Evolutionary conservation across 92 coral and sea anemone genomes (phyloP).

Genomic region (Meandrina meandrites): DNA sequence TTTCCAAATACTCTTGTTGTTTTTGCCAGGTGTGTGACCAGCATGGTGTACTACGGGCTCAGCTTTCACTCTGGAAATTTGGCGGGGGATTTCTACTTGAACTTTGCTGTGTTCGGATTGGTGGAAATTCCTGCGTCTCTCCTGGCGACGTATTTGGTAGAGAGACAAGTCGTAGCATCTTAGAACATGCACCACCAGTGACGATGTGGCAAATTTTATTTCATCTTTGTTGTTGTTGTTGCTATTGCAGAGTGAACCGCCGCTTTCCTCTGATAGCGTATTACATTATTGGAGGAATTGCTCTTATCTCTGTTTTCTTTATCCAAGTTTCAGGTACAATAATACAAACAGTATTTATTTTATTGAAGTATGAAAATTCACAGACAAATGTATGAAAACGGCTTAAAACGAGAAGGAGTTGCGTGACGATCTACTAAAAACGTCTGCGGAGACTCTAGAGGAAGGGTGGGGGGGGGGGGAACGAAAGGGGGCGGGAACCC

Average conservation of each 20-base stretch:
- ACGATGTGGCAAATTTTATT: background rate
- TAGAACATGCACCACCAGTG: background rate
- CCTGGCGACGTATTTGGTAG: conserved; percentile 81
- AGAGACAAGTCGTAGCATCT: conserved; percentile 56
- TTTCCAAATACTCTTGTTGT: background rate
- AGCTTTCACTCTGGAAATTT: conserved; percentile 93
- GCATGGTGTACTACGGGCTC: conserved; percentile 94
- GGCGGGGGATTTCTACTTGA: conserved; percentile 90
- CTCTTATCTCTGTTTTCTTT: conserved; percentile 80
- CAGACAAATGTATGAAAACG: too few relatives aligned
- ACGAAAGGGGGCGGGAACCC: too few relatives aligned
- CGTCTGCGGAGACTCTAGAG: too few relatives aligned
- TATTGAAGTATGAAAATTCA: too few relatives aligned
- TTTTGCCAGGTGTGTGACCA: conserved; percentile 74
- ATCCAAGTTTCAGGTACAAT: conserved; percentile 78
- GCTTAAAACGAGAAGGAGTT: too few relatives aligned
- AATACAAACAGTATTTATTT: background rate
- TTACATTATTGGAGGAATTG: conserved; percentile 77
- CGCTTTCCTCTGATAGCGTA: conserved; percentile 81
- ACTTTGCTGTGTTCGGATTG: conserved; percentile 89
- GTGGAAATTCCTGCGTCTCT: conserved; percentile 97
- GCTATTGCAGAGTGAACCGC: conserved; percentile 71
- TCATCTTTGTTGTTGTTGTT: too few relatives aligned
- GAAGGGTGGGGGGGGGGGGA: too few relatives aligned
- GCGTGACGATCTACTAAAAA: too few relatives aligned